Percentiles rank a stretch among this genome's conserved stretches.
Evolutionary conservation across 2,113 vertebrate species (phyloP).

Genomic region (Mormyrus lacerda): DNA sequence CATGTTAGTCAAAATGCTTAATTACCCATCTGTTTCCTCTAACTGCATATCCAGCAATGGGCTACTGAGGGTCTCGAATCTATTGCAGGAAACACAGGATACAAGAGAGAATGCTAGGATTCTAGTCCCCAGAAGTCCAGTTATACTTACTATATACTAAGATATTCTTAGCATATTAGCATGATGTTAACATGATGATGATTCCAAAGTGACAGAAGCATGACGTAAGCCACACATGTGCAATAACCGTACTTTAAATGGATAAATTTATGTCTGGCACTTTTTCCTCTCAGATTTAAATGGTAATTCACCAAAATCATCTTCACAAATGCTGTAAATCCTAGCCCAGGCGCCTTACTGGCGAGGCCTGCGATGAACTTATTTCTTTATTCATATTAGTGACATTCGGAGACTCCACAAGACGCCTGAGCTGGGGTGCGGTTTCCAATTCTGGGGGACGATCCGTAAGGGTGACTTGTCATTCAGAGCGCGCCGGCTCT

Average conservation of each 20-base stretch:
- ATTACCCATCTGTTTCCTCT: not conserved
- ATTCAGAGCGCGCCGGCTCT: constrained; percentile 15
- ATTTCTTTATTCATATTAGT: not conserved
- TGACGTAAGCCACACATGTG: not conserved
- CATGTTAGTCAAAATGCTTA: not conserved
- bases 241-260: not conserved
- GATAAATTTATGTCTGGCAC: not conserved
- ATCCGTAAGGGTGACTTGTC: not conserved
- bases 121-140: not conserved
- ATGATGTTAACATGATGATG: not conserved
- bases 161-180: not conserved
- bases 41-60: not conserved
- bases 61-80: not conserved
- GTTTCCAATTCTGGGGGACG: not conserved
- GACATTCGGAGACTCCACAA: not conserved
- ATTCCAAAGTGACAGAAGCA: not conserved
- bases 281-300: not conserved
- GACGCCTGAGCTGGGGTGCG: not conserved
- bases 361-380: not conserved
- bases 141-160: not conserved
- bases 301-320: not conserved
- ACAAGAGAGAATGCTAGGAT: not conserved
- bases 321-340: not conserved
- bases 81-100: not conserved
- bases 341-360: not conserved